These are phyloP conservation scores for Agrilus planipennis DNA, from an alignment of 1,140 invertebrate genomes.

Conservation along the genomic window DNA sequence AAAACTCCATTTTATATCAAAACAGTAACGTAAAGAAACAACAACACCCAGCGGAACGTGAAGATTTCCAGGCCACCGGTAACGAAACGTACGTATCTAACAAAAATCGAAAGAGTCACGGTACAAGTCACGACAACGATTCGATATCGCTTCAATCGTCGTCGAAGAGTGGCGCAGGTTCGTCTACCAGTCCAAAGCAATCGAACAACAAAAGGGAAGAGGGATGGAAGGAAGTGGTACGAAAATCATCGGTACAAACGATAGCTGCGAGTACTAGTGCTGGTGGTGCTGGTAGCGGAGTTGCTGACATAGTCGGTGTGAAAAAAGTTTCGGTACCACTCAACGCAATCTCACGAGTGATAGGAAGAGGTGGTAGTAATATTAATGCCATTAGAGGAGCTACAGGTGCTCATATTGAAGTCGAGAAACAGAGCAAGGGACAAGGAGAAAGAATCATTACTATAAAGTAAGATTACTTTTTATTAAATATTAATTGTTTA, in stretches of 20 bases:
- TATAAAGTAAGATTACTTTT: constrained; percentile 60
- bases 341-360: constrained; percentile 89
- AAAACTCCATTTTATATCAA: constrained; percentile 11
- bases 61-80: constrained; percentile 56
- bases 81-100: constrained; percentile 43
- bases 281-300: too few relatives aligned
- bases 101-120: constrained; percentile 44
- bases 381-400: constrained; percentile 92
- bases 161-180: too few relatives aligned
- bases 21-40: constrained; percentile 37
- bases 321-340: constrained; percentile 88
- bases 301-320: too few relatives aligned
- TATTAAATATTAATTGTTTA: background rate
- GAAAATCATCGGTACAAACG: constrained; percentile 54
- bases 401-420: constrained; percentile 93
- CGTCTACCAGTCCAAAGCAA: constrained; percentile 56
- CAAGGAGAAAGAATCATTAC: constrained; percentile 89
- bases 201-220: constrained; percentile 69
- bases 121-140: constrained; percentile 1
- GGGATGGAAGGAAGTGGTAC: constrained; percentile 93
- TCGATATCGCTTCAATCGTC: too few relatives aligned
- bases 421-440: constrained; percentile 92
- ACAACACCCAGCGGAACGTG: constrained; percentile 50
- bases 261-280: constrained; percentile 40
- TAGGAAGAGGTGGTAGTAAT: constrained; percentile 90